Percentiles rank a stretch among this genome's conserved stretches.
phyloP scores from a whole-genome alignment of 2,113 vertebrate genomes.

The Mormoops blainvillei region DNA sequence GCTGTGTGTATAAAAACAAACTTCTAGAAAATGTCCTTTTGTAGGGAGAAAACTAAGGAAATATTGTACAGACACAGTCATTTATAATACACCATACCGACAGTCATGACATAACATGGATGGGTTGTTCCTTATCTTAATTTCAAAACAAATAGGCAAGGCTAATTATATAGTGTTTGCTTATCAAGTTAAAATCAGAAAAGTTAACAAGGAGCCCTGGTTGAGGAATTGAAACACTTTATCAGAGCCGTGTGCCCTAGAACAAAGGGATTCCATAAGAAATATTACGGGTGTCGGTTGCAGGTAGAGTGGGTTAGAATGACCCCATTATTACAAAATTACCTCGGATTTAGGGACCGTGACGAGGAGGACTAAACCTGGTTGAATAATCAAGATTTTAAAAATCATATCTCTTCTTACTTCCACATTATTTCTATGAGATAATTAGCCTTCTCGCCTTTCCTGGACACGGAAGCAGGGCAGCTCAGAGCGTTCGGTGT shows the following conservation, averaged over 20 bases:
- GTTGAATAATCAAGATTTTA: accelerated
- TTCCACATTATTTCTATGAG: accelerated
- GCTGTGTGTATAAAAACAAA: background rate
- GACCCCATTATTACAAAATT: background rate
- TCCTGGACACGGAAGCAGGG: accelerated
- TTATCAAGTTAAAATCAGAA: background rate
- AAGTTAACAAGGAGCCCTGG: background rate
- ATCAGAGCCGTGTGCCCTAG: too few relatives aligned
- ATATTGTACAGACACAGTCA: background rate
- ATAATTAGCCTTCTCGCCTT: accelerated
- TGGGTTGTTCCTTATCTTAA: background rate
- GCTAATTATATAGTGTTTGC: background rate
- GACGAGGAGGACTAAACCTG: accelerated
- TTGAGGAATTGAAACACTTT: background rate
- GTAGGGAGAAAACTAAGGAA: background rate
- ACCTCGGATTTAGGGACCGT: accelerated
- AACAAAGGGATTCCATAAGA: background rate
- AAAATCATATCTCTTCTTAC: accelerated
- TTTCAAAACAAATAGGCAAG: background rate
- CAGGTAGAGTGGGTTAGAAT: background rate
- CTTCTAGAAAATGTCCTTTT: background rate
- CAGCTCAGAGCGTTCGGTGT: background rate
- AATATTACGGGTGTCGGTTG: accelerated
- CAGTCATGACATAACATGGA: background rate
- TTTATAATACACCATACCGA: background rate